Percentiles rank a stretch among this genome's conserved stretches.
Conservation (phyloP, 2,888 invertebrate species). For the Octonoba sinensis region DNA sequence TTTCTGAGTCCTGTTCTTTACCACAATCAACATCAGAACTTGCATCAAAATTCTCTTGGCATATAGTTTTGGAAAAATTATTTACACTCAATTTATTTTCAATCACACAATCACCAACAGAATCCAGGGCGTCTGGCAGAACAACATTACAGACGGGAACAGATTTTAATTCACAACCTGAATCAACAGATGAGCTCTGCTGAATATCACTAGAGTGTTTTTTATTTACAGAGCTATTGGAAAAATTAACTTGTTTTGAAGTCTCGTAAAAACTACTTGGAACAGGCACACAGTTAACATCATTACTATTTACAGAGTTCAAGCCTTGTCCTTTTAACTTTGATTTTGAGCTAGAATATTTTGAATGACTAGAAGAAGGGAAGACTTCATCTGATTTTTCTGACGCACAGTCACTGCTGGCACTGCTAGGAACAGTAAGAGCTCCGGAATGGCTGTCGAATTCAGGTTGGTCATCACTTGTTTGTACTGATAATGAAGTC, state of each 20-base stretch:
- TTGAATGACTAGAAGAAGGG: slow-evolving; percentile 44
- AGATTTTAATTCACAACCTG: slow-evolving; percentile 42
- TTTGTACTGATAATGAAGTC: no score
- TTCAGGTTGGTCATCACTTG: no score
- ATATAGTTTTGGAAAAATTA: neutral
- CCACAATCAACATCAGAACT: neutral
- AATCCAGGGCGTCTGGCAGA: neutral
- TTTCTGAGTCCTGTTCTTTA: slow-evolving; percentile 8
- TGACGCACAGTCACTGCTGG: neutral
- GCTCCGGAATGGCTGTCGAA: no score
- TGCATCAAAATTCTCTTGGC: slow-evolving; percentile 3
- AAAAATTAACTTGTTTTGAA: neutral
- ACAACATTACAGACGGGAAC: neutral
- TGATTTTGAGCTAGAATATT: slow-evolving; percentile 5
- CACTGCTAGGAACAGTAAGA: neutral
- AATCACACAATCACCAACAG: slow-evolving; percentile 1
- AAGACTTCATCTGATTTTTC: slow-evolving; percentile 54
- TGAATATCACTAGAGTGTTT: neutral
- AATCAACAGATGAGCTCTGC: slow-evolving; percentile 41
- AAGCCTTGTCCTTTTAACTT: neutral
- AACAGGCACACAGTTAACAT: slow-evolving; percentile 14
- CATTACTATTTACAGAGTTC: slow-evolving; percentile 20
- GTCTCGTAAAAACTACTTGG: neutral
- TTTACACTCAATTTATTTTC: slow-evolving; percentile 5
- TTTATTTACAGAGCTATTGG: neutral